A percentile compares a stretch with the other conserved stretches of the same genome.
phyloP scores from a whole-genome alignment of 2,888 invertebrate species.

The Spicauda simplicius region DNA sequence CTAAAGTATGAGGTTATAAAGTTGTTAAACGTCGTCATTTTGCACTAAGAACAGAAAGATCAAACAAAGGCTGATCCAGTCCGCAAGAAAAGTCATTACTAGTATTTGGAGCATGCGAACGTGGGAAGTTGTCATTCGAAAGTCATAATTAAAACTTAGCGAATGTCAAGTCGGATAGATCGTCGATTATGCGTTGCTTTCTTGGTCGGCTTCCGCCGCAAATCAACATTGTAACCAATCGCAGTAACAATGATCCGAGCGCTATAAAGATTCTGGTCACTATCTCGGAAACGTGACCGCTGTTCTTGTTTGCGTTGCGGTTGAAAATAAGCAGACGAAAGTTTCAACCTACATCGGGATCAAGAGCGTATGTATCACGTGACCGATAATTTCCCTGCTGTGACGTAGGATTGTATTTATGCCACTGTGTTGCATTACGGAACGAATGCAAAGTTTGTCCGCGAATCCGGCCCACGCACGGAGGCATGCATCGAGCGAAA shows the following conservation, averaged over 20 bases:
- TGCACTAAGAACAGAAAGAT: slow-evolving; percentile 39
- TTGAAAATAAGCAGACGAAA: slow-evolving; percentile 73
- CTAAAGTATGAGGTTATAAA: slow-evolving; percentile 28
- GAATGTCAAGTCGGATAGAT: slow-evolving; percentile 58
- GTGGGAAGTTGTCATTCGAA: slow-evolving; percentile 69
- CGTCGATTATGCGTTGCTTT: slow-evolving; percentile 43
- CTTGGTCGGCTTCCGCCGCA: slow-evolving; percentile 48
- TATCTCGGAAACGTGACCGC: slow-evolving; percentile 72
- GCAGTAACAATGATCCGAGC: slow-evolving; percentile 57
- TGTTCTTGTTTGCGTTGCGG: slow-evolving; percentile 76
- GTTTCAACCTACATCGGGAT: slow-evolving; percentile 73
- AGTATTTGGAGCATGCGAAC: slow-evolving; percentile 75
- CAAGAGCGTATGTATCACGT: slow-evolving; percentile 70
- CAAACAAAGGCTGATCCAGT: slow-evolving; percentile 45
- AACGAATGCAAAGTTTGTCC: slow-evolving; percentile 74
- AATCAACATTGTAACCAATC: slow-evolving; percentile 56
- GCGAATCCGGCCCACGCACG: slow-evolving; percentile 64
- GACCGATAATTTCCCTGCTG: slow-evolving; percentile 73
- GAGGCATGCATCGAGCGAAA: slow-evolving; percentile 65
- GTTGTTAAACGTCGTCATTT: slow-evolving; percentile 30
- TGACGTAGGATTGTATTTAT: slow-evolving; percentile 63
- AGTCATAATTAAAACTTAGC: slow-evolving; percentile 59
- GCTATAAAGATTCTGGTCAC: slow-evolving; percentile 53
- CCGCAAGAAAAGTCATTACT: slow-evolving; percentile 55
- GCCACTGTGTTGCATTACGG: slow-evolving; percentile 71